phyloP scores from a whole-genome alignment of 2,113 vertebrate species.

The Parus major region DNA sequence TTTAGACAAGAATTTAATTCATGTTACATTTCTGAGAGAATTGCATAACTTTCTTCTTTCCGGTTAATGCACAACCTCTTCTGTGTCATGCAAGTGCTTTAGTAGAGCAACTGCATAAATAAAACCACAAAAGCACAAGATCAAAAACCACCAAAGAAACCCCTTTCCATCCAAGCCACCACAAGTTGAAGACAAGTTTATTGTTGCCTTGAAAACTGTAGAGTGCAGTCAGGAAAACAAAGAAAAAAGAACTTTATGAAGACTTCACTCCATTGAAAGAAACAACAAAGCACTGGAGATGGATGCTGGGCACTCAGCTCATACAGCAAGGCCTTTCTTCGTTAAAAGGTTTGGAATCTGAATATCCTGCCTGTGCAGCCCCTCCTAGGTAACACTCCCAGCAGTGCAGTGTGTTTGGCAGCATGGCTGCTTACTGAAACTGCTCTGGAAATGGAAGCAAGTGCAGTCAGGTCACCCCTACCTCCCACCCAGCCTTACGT shows the following conservation, averaged over 20 bases:
- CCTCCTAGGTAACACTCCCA: not conserved
- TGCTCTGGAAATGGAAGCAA: not conserved
- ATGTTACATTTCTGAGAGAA: not conserved
- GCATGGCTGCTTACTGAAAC: not conserved
- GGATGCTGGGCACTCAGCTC: not conserved
- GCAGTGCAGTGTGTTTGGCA: not conserved
- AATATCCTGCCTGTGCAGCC: not conserved
- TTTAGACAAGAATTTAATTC: not conserved
- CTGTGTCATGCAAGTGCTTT: not conserved
- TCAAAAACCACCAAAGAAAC: not conserved
- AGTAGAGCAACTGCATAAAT: not conserved
- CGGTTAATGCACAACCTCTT: not conserved
- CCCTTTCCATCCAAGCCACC: not conserved
- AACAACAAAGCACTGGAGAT: not conserved
- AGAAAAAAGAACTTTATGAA: not conserved
- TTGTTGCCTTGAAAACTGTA: not conserved
- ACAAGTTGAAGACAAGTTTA: not conserved
- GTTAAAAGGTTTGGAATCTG: not conserved
- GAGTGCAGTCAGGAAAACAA: not conserved
- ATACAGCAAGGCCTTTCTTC: not conserved
- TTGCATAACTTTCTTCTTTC: not conserved
- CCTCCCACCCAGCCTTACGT: accelerated
- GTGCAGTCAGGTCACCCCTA: not conserved
- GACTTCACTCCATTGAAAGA: not conserved
- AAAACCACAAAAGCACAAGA: not conserved